A percentile compares a stretch with the other conserved stretches of the same genome.
Conservation (phyloP, 2,797 vertebrate species). For the Enteromius thamalakanensis region DNA sequence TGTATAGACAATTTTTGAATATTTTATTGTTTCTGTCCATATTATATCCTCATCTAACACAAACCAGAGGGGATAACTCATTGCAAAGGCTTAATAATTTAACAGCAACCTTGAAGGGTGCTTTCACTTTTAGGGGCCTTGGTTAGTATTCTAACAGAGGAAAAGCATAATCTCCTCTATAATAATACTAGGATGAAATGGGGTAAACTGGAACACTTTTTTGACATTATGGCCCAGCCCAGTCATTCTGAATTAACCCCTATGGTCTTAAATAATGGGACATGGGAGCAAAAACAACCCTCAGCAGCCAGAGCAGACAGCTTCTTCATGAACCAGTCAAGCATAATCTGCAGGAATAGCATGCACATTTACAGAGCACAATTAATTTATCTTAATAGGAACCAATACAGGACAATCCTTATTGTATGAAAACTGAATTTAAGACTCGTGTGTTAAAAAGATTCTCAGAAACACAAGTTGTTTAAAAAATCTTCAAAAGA, state of each 20-base stretch:
- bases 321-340: neutral
- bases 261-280: slow-evolving; percentile 16
- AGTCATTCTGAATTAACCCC: neutral
- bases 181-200: neutral
- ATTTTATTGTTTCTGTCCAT: neutral
- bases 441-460: neutral
- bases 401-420: neutral
- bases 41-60: neutral
- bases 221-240: neutral
- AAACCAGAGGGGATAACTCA: neutral
- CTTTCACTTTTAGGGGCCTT: neutral
- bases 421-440: neutral
- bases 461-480: neutral
- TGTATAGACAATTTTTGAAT: neutral
- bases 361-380: slow-evolving; percentile 18
- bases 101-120: slow-evolving; percentile 9
- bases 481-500: neutral
- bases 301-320: neutral
- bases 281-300: slow-evolving; percentile 7
- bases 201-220: neutral
- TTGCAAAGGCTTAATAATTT: neutral
- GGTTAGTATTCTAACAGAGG: neutral
- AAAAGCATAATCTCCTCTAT: neutral
- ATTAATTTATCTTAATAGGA: neutral
- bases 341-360: slow-evolving; percentile 4